These are phyloP conservation scores for Phoeniculus purpureus DNA, from an alignment of 2,797 vertebrate species.

Conservation along the genomic window DNA sequence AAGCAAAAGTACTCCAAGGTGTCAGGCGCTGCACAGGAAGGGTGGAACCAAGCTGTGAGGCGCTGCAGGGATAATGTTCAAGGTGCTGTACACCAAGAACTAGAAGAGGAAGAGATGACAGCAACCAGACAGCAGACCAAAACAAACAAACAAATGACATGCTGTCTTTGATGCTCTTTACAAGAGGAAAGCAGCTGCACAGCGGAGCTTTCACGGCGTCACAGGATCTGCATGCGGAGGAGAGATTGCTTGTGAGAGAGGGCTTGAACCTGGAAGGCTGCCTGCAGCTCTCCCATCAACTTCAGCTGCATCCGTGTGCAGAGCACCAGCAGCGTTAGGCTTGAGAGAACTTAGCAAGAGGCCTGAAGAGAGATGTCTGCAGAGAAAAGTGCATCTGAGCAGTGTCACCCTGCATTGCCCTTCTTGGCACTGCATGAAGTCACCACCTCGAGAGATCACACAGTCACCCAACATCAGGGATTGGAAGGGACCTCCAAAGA, in stretches of 20 bases:
- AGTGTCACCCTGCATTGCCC: neutral
- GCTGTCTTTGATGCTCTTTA: constrained; percentile 68
- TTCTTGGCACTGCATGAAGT: neutral
- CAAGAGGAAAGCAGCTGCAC: constrained; percentile 16
- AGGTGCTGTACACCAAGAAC: constrained; percentile 36
- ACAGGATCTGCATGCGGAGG: constrained; percentile 28
- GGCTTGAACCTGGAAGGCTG: constrained; percentile 48
- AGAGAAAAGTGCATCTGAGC: neutral
- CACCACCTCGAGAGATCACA: neutral
- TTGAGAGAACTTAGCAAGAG: neutral
- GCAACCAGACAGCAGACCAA: constrained; percentile 61
- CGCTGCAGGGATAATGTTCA: constrained; percentile 53
- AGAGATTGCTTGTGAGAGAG: constrained; percentile 21
- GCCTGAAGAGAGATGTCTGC: neutral
- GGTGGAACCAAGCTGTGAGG: constrained; percentile 67
- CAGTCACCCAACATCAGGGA: no score
- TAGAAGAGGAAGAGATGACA: constrained; percentile 62
- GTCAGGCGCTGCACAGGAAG: constrained; percentile 58
- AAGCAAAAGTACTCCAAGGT: constrained; percentile 40
- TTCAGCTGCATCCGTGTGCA: neutral
- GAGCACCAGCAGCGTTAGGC: neutral
- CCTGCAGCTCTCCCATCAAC: constrained; percentile 31
- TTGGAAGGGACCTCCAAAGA: no score
- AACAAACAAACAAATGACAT: constrained; percentile 24
- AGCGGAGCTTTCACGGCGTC: constrained; percentile 47